Evolutionary conservation across 2,113 vertebrate species (phyloP).

Genomic region (Hucho hucho): DNA sequence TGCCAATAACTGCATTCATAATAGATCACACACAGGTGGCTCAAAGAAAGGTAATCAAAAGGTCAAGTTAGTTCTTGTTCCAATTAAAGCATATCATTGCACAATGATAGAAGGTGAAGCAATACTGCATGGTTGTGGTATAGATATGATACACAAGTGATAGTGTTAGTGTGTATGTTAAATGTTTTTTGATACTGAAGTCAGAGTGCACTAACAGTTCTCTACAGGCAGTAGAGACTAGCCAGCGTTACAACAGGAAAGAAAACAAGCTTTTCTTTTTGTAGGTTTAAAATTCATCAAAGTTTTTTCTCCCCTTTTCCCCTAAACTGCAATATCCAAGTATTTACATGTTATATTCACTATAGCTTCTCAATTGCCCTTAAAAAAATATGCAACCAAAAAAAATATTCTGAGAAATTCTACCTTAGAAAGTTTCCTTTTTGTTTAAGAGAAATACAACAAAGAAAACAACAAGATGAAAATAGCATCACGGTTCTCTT

Average conservation of each 20-base stretch:
- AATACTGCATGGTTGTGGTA: background rate
- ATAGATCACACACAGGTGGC: background rate
- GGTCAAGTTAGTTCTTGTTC: conserved; percentile 49
- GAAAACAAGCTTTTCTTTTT: conserved; percentile 49
- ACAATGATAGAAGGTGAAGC: conserved; percentile 58
- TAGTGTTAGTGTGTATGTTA: background rate
- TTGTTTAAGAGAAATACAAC: conserved; percentile 60
- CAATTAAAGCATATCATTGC: conserved; percentile 63
- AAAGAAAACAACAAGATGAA: conserved; percentile 40
- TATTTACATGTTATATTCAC: conserved; percentile 63
- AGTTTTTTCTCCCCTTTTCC: conserved; percentile 60
- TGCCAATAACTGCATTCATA: no score
- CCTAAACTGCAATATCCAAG: conserved; percentile 68
- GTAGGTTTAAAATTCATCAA: conserved; percentile 75
- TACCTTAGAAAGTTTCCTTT: conserved; percentile 66
- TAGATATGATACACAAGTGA: conserved; percentile 43
- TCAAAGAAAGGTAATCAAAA: conserved; percentile 31
- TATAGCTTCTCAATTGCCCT: conserved; percentile 62
- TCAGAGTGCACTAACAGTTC: conserved; percentile 41
- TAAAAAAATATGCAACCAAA: conserved; percentile 31
- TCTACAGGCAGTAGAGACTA: conserved; percentile 53
- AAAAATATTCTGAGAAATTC: conserved; percentile 39
- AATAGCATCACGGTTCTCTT: conserved; percentile 53
- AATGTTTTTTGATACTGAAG: conserved; percentile 50
- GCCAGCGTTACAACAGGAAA: conserved; percentile 52